Conservation (phyloP, 2,113 vertebrate species). For the Craseonycteris thonglongyai region DNA sequence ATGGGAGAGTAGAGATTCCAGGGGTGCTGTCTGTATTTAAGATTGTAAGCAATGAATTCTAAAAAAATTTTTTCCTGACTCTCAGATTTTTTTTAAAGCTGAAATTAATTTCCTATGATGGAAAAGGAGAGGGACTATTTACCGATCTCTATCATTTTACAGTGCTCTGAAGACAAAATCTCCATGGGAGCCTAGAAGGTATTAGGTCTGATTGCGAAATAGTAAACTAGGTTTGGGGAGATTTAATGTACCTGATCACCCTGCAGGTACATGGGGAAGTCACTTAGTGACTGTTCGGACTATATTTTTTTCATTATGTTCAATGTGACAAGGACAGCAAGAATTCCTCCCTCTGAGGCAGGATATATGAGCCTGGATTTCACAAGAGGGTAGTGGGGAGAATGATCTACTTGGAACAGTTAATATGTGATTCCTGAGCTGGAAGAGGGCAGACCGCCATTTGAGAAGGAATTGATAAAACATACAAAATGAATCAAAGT, state of each 20-base stretch:
- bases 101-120: not conserved
- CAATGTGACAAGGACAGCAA: not conserved
- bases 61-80: not conserved
- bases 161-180: not conserved
- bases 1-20: not conserved
- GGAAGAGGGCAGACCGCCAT: slow-evolving; percentile 50
- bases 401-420: not conserved
- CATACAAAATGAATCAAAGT: slow-evolving; percentile 77
- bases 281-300: not conserved
- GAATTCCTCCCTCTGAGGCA: not conserved
- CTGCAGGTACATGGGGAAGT: not conserved
- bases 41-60: not conserved
- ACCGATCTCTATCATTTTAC: not conserved
- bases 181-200: not conserved
- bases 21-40: not conserved
- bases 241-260: not conserved
- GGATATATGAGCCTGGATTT: not conserved
- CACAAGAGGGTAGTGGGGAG: not conserved
- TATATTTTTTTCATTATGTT: not conserved
- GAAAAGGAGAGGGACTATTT: not conserved
- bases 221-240: not conserved
- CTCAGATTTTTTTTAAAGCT: not conserved
- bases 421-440: slow-evolving; percentile 14
- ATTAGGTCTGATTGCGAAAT: not conserved
- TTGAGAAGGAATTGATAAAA: slow-evolving; percentile 66